Evolutionary conservation across 2,888 invertebrate genomes (phyloP), one percentile per base, ranked within the genome.

Genomic region (Agonum fuliginosum): DNA sequence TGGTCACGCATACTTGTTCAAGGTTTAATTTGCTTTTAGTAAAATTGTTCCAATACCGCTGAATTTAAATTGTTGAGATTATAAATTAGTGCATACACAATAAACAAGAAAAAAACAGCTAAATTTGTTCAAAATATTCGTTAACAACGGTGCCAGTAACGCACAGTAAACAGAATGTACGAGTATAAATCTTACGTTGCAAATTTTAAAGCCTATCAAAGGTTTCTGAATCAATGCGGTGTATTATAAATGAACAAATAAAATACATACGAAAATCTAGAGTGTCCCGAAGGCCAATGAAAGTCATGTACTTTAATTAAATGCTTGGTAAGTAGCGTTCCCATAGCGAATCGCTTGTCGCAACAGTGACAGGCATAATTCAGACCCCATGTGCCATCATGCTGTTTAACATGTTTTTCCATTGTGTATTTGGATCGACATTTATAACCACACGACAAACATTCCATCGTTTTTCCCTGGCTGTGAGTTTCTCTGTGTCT

Each of bases 251-350:
- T 41, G 4, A 17, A 14, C 2, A 58, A 27, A 27, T 20, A 54
- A n/a, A 67, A 69, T 70, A 79, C 67, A 77, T 84, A 89, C 89
- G 92, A 91, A 84, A 95, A 95, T 80, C 95, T 87, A 77, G 92
- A 92, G 83, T 94, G 93, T 0, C 95, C 95, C 12, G 91, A 91
- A 0, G 95, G 92, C 89, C 93, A 91, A 82, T 91, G 92, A 1
- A 93, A 91, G 14, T 92, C 91, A 81, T 96, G 95, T 0, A 89
- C 87, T 71, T 91, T 91, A 19, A 92, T 92, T 78, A 95, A 85
- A 86, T 96, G 95, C 30, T 89, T 89, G 0, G 95, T 94, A 10
- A 95, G 85, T 8, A 89, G 85, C 6, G 89, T 88, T 1, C 95
- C 95, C 76, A 91, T 88, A 1, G 89, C 88, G 81, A 92, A 95